Conservation (phyloP, 1,140 invertebrate species). For the Hydropsyche tenuis region DNA sequence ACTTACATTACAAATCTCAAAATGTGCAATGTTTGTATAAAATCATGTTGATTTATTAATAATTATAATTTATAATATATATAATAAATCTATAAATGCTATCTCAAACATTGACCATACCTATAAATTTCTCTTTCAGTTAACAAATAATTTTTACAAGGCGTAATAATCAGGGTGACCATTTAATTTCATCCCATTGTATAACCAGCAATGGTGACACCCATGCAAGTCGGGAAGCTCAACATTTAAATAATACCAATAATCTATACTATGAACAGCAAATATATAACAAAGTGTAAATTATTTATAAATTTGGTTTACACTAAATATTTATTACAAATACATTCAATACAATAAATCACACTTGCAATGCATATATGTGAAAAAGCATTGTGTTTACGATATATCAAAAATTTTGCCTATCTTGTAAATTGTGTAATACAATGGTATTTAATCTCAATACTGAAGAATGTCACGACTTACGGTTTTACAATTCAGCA, state of each 20-base stretch:
- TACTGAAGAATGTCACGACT: no score
- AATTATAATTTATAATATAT: background rate
- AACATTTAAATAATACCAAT: slow-evolving; percentile 40
- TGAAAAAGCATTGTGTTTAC: slow-evolving; percentile 2
- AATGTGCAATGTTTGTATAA: slow-evolving; percentile 14
- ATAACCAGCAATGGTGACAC: slow-evolving; percentile 21
- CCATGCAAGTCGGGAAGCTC: slow-evolving; percentile 37
- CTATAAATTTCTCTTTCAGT: background rate
- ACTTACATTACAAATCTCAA: slow-evolving; percentile 11
- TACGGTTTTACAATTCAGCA: no score
- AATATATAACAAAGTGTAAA: slow-evolving; percentile 42
- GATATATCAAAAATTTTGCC: slow-evolving; percentile 3
- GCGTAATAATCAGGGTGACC: slow-evolving; percentile 25
- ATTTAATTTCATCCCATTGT: no score
- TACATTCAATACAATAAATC: slow-evolving; percentile 6
- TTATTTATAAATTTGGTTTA: slow-evolving; percentile 22
- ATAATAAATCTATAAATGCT: slow-evolving; percentile 5
- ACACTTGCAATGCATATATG: background rate
- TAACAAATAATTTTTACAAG: slow-evolving; percentile 36
- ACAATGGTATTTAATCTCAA: no score
- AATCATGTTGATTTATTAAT: slow-evolving; percentile 12
- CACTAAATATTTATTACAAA: slow-evolving; percentile 25
- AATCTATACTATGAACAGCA: slow-evolving; percentile 37
- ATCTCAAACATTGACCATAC: slow-evolving; percentile 17
- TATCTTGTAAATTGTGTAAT: no score